Evolutionary conservation across 1,140 invertebrate genomes (phyloP), one percentile per base, ranked within the genome.

Genomic region (Drosophila chauvacae): DNA sequence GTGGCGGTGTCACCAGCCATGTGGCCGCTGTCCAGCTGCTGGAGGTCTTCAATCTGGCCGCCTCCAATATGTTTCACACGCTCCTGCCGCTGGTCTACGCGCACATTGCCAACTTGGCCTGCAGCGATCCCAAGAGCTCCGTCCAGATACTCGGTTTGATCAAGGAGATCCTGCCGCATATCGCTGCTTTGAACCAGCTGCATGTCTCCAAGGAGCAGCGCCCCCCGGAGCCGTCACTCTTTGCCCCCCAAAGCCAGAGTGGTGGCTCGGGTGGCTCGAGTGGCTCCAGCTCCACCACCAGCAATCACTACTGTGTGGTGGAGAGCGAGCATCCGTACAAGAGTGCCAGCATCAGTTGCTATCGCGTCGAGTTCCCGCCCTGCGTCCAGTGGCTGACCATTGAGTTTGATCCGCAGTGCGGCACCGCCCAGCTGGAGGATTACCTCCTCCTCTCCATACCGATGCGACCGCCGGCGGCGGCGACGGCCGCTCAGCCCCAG

Each of bases 311-410:
- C 91, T 96, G 97, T 11, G 96, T 97, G 94, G 95, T 99, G 10
- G 98, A 99, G 93, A 98, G 98, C 92, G 97, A 98, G 39, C 98
- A 99, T 94, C 98, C 98, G 0, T 99, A 99, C 93, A 97, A 98
- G 93, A 96, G 97, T 42, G 96, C 97, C 5, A 95, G 96, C 53
- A 96, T 98, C 14, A 96, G 95, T 41, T 97, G 97, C 93, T 98
- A 98, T 74, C 96, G 97, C 93, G 97, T 99, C 3, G 94, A 95
- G 47, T 99, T 99, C 93, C 97, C 98, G 1, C 93, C 96, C 13
- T 94, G 94, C 70, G 97, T 99, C 1, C 96, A 97, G 75, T 99
- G 98, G 97, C 94, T 99, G 84, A 96, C 96, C 2, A 92, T 99
- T 9, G 98, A 99, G 93, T 99, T 99, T 93, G 98, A 98, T 88